Evolutionary conservation across 2,797 vertebrate species (phyloP), one percentile per base, ranked within the genome.

Genomic region (Carcharodon carcharias): DNA sequence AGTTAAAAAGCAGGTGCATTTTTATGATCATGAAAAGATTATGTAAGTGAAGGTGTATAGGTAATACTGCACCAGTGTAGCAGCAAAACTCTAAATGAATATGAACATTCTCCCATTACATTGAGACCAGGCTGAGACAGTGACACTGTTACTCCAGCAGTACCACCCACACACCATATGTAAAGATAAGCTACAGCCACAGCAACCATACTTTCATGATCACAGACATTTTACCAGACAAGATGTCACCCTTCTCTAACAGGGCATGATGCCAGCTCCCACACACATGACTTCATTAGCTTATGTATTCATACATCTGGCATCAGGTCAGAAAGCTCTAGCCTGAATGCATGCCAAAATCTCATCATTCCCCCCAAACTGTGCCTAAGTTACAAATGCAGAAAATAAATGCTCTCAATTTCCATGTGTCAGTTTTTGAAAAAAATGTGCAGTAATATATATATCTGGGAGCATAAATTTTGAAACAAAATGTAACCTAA

Each of bases 301-400:
- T 96, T 67, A 69, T 89, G 71, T 96, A 65, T 67, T 96, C 96
- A 96, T 96, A 96, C 96, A 96, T 96, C 96, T 96, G 96, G 96
- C 96, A 96, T 63, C 80, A 50, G 93, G 96, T 85, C 77, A 73
- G 96, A 95, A 96, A 93, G 58, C 18, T n/a, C 96, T 58, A 94
- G 40, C 69, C 96, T 96, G 96, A 96, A 96, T 73, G 65, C 96
- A 87, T 77, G 96, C 96, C 96, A 96, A 96, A 67, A 96, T 69
- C 95, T 96, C 67, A 69, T 73, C 87, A 94, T 96, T 96, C 96
- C 95, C 1, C 73, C 54, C 69, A 91, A 96, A 96, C 96, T 96
- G 69, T 93, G 56, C 77, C 96, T 94, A 95, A 82, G 95, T 96
- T 80, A 85, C 45, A 67, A 93, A 82, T 95, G 96, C 63, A 96